Percentiles rank a stretch among this genome's conserved stretches.
phyloP scores from a whole-genome alignment of 2,113 vertebrate species.

The Mystacornis crossleyi region DNA sequence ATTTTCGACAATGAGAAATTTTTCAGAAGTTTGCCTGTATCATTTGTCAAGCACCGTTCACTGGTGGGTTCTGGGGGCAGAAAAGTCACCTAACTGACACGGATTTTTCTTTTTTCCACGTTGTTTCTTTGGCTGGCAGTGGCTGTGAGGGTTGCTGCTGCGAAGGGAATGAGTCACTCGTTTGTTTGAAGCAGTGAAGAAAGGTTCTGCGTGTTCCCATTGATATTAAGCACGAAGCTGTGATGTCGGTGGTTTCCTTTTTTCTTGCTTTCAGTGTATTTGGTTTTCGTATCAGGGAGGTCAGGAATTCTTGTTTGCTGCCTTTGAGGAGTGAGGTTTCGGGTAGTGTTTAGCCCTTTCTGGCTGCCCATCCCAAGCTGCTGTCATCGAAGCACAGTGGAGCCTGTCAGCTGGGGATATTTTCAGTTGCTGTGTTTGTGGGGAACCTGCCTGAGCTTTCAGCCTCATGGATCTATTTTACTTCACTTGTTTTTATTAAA shows the following conservation, averaged over 20 bases:
- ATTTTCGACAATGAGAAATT: background rate
- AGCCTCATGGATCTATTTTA: background rate
- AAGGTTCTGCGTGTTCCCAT: background rate
- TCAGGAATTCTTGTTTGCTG: slow-evolving; percentile 23
- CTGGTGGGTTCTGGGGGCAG: background rate
- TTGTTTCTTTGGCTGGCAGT: background rate
- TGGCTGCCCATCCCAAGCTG: background rate
- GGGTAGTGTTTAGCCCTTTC: background rate
- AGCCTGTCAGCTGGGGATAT: background rate
- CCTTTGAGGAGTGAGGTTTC: background rate
- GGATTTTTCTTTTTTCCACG: background rate
- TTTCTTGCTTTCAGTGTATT: background rate
- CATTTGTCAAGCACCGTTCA: rapidly evolving
- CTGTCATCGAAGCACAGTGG: background rate
- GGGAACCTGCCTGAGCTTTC: background rate
- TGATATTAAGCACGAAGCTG: background rate
- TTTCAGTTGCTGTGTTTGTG: background rate
- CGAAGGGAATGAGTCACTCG: background rate
- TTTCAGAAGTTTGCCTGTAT: background rate
- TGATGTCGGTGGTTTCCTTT: slow-evolving; percentile 32
- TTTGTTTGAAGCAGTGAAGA: background rate
- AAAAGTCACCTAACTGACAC: background rate
- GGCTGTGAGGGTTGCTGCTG: background rate
- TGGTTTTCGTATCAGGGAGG: slow-evolving; percentile 22
- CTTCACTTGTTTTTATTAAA: slow-evolving; percentile 21